These are phyloP conservation scores for Anthophora plumipes DNA, from an alignment of 2,888 invertebrate genomes.

Conservation along the genomic window DNA sequence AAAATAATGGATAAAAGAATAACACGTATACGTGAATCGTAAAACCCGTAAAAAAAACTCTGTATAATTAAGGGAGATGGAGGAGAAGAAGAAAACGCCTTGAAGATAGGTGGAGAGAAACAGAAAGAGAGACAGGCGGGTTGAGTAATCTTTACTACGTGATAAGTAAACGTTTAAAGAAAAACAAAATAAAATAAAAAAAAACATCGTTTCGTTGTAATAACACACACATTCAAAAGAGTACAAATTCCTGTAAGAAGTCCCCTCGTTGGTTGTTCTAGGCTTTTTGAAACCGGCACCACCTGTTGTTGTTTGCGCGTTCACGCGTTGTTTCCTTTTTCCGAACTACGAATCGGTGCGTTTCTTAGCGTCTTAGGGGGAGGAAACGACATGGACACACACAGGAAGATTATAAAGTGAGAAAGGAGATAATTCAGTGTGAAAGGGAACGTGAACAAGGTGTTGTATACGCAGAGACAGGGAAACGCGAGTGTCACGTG, in stretches of 20 bases:
- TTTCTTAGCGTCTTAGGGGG: neutral
- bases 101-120: too few species aligned
- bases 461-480: neutral
- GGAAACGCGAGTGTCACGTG: neutral
- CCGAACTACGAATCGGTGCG: neutral
- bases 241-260: conserved; percentile 92
- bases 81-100: neutral
- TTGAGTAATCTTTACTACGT: conserved; percentile 58
- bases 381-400: neutral
- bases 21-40: conserved; percentile 31
- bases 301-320: conserved; percentile 64
- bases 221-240: conserved; percentile 86
- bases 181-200: too few species aligned
- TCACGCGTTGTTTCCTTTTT: conserved; percentile 49
- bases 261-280: conserved; percentile 82
- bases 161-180: conserved; percentile 53
- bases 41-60: conserved; percentile 51
- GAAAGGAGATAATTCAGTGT: neutral
- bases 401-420: neutral
- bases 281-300: conserved; percentile 52
- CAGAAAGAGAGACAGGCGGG: too few species aligned
- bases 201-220: conserved; percentile 64
- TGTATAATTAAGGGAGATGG: conserved; percentile 71
- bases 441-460: neutral
- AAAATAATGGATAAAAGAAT: conserved; percentile 20